phyloP scores from a whole-genome alignment of 2,113 vertebrate species.

The mouse (Mus musculus) region DNA sequence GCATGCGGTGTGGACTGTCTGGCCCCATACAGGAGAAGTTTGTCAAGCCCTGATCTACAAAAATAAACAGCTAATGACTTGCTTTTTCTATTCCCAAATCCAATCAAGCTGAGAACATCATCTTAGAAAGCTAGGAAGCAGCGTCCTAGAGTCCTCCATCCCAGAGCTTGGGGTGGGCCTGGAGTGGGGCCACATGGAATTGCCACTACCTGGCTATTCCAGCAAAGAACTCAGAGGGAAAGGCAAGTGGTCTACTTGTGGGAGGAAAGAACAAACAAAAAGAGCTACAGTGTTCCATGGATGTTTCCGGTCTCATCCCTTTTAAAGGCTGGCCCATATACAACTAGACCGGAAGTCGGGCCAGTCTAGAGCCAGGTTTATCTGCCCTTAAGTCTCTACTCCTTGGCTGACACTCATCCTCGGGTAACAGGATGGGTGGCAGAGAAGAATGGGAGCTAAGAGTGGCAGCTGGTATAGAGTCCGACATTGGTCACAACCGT shows the following conservation, averaged over 20 bases:
- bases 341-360: not conserved
- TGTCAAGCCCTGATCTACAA: not conserved
- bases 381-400: not conserved
- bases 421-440: not conserved
- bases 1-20: not conserved
- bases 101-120: slow-evolving; percentile 35
- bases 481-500: not conserved
- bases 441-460: not conserved
- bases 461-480: not conserved
- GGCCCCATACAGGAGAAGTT: not conserved
- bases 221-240: not conserved
- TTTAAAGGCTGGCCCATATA: not conserved
- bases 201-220: not conserved
- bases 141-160: not conserved
- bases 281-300: not conserved
- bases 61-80: not conserved
- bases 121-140: slow-evolving; percentile 6
- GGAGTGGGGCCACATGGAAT: not conserved
- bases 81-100: slow-evolving; percentile 2
- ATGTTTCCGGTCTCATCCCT: not conserved
- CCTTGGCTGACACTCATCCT: not conserved
- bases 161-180: not conserved
- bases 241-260: not conserved
- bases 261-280: not conserved
- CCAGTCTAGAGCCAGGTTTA: not conserved